Conservation (phyloP, 35 echinoderm and acorn worm genomes). For the Nesometra sesokonis region DNA sequence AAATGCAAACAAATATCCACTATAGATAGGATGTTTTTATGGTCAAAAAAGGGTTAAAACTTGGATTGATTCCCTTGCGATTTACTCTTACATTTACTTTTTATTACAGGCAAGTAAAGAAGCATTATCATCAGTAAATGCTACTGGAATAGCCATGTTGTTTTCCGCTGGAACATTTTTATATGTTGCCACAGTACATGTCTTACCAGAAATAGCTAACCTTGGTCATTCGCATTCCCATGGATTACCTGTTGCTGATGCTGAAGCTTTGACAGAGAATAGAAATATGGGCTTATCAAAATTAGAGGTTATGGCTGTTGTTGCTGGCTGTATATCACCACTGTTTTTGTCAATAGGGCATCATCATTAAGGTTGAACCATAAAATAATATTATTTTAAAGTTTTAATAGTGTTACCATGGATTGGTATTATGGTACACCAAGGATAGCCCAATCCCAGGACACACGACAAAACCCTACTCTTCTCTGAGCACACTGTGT, state of each 20-base stretch:
- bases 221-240: slow-evolving; percentile 15
- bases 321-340: slow-evolving; percentile 67
- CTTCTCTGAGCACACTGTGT: no score
- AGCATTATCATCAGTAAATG: slow-evolving; percentile 80
- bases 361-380: slow-evolving; percentile 42
- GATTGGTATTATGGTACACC: no score
- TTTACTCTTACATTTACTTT: not conserved
- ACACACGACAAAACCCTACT: no score
- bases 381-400: no score
- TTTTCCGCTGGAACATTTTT: slow-evolving; percentile 99
- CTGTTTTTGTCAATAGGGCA: slow-evolving; percentile 72
- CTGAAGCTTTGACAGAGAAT: slow-evolving; percentile 43
- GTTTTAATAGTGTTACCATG: no score
- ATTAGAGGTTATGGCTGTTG: slow-evolving; percentile 60
- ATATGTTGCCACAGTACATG: slow-evolving; percentile 97
- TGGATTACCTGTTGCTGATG: slow-evolving; percentile 22
- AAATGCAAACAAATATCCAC: no score
- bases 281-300: slow-evolving; percentile 59
- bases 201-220: slow-evolving; percentile 74
- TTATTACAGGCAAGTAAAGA: slow-evolving; percentile 84
- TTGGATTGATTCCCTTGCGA: no score
- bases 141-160: slow-evolving; percentile 94
- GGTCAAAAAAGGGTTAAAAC: no score
- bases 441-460: no score
- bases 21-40: no score